Percentiles rank a stretch among this genome's conserved stretches.
phyloP scores from a whole-genome alignment of 2,888 invertebrate genomes.

The Aporophyla nigra region DNA sequence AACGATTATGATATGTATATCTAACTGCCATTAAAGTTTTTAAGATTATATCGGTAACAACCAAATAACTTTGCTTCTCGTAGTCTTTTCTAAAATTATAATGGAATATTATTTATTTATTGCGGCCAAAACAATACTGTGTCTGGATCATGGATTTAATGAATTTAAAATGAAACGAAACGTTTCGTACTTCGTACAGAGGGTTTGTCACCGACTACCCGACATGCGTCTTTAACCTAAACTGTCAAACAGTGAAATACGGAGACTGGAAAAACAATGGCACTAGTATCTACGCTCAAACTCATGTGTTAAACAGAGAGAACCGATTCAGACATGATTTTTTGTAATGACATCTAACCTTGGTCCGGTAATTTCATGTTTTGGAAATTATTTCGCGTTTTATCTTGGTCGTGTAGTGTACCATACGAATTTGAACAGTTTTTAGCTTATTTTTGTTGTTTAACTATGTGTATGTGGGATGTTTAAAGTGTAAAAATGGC shows the following conservation, averaged over 20 bases:
- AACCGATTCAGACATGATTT: neutral
- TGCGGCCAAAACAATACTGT: too few species aligned
- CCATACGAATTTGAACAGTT: conserved; percentile 38
- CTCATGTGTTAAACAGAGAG: conserved; percentile 16
- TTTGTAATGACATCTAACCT: conserved; percentile 7
- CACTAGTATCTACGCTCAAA: conserved; percentile 37
- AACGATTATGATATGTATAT: too few species aligned
- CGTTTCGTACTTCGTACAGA: neutral
- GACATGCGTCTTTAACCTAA: conserved; percentile 33
- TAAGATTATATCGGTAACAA: too few species aligned
- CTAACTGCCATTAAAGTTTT: too few species aligned
- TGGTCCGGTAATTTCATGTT: conserved; percentile 11
- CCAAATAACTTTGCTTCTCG: too few species aligned
- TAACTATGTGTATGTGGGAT: neutral
- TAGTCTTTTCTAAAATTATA: too few species aligned
- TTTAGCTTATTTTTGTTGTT: neutral
- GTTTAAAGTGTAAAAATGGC: conserved; percentile 52
- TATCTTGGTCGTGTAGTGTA: conserved; percentile 25
- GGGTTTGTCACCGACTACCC: conserved; percentile 57
- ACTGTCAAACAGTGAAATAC: conserved; percentile 13
- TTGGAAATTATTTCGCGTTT: conserved; percentile 25
- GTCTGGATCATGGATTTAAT: neutral
- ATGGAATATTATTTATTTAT: too few species aligned
- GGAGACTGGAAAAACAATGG: neutral
- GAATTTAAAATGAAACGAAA: conserved; percentile 15